Conservation (phyloP, 2,113 vertebrate genomes). For the Chloebia gouldiae region DNA sequence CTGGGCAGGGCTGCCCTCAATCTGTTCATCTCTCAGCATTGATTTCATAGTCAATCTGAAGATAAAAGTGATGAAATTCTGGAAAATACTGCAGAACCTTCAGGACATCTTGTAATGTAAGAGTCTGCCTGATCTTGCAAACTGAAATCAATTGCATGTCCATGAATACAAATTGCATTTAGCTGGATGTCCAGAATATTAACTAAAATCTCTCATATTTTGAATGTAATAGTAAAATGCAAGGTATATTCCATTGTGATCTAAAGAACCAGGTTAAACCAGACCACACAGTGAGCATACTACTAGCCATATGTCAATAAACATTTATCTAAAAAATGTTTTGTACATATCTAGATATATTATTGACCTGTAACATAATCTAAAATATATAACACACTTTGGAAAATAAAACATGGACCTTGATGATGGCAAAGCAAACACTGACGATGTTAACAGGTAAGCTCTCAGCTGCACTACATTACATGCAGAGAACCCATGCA, state of each 20-base stretch:
- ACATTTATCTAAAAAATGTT: background rate
- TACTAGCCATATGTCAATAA: background rate
- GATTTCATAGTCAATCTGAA: conserved; percentile 20
- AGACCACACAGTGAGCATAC: background rate
- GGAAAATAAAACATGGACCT: background rate
- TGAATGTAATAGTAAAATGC: conserved; percentile 31
- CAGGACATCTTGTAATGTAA: conserved; percentile 1
- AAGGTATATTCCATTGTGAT: background rate
- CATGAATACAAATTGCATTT: conserved; percentile 57
- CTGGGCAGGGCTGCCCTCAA: background rate
- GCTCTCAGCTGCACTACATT: background rate
- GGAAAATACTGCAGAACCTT: conserved; percentile 36
- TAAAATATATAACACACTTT: background rate
- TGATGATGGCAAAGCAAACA: background rate
- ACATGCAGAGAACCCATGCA: background rate
- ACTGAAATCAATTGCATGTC: conserved; percentile 30
- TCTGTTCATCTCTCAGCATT: background rate
- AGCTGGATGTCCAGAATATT: conserved; percentile 42
- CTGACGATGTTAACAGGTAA: background rate
- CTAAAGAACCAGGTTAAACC: background rate
- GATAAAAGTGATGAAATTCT: conserved; percentile 39
- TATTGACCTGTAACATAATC: background rate
- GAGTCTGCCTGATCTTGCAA: conserved; percentile 10
- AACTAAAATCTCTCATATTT: conserved; percentile 32
- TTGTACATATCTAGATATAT: background rate